Base-by-base conservation (phyloP, 2,888 invertebrate genomes). In the Linnaemya vulpina region DNA sequence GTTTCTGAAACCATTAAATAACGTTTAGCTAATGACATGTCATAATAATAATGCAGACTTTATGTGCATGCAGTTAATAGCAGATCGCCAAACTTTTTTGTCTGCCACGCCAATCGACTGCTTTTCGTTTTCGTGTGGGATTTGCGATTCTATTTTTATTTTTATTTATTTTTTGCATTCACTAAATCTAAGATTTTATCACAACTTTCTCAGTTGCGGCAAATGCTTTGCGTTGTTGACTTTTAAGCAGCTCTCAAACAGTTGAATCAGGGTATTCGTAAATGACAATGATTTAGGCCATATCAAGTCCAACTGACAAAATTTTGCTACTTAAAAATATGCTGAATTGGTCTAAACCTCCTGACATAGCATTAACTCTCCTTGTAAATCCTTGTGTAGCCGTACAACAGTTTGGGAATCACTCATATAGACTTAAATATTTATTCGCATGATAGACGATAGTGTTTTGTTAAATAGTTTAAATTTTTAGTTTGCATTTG, bases 11-110 rank as follows among this genome's bases (percentile, higher is more conserved):
- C 70, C 55, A 71, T 70, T 76, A 63, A 76, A 71, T 58, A 71
- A 65, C 63, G 76, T 76, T 82, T 55, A 49, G 70, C 82, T 70
- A 76, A 82, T 82, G 76, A 76, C 58, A 55, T 58, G 58, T 71
- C 75, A 76, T 76, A 63, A 70, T 76, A 63, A 70, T 71, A 65
- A 46, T 63, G 70, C 49, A 62, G 35, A 73, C 22, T 40, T 58
- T 49, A 49, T 70, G 25, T 35, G 62, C 51, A 62, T 17, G 11
- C 20, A 53, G 35, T n/a, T 17, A 67, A 17, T n/a, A 11, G n/a
- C n/a, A n/a, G 8, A 17, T 22, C 4, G 15, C 22, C 63, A 43
- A 62, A 20, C 62, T 65, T 65, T 43, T 43, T 8, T 15, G 11
- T 3, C 38, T 30, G 13, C 4, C 35, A 9, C 9, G 11, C 13